Base-by-base conservation (phyloP, 2,888 invertebrate species). In the Toxonevra muliebris region DNA sequence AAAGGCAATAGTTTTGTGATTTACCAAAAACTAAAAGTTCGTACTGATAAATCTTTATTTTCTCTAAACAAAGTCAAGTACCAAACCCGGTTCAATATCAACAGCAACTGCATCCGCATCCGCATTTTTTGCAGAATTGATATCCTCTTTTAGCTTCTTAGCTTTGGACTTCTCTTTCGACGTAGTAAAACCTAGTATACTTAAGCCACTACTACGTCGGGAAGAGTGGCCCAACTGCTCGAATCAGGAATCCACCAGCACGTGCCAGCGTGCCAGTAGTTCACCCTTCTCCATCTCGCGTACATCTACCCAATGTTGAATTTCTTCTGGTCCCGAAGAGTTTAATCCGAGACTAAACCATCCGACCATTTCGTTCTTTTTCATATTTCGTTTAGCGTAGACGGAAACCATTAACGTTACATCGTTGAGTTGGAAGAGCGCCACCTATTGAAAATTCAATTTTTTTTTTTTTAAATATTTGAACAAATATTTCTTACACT, bases 331-430 rank as follows among this genome's bases (percentile, higher is more conserved):
- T 20, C 96, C 96, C 66, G 96, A 95, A 76, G 95, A 93, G 87
- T 94, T 96, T 83, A 94, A 88, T 8, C 97, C 97, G 68, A 97
- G 86, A 70, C 96, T 93, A 87, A 97, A 95, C 97, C 97, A 97
- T 70, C 97, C 97, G 75, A 97, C 93, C 93, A 97, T 95, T 85
- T 97, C 97, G 81, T 97, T 95, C 75, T 95, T 92, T 83, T 97
- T 97, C 75, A 93, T 92, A 83, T 96, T 94, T 76, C 96, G 92
- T 73, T 95, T 92, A 83, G 96, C 93, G 88, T 97, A 97, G 67
- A 97, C 94, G 0, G 96, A 95, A 72, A 96, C 90, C 92, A 97
- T 95, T 74, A 97, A 88, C 1, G 97, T 97, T 64, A 97, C 97
- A 80, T 97, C 97, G 53, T 93, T 94, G 71, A 97, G 87, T 87